phyloP scores from a whole-genome alignment of 2,888 invertebrate species.

The Pseudococcus longispinus region DNA sequence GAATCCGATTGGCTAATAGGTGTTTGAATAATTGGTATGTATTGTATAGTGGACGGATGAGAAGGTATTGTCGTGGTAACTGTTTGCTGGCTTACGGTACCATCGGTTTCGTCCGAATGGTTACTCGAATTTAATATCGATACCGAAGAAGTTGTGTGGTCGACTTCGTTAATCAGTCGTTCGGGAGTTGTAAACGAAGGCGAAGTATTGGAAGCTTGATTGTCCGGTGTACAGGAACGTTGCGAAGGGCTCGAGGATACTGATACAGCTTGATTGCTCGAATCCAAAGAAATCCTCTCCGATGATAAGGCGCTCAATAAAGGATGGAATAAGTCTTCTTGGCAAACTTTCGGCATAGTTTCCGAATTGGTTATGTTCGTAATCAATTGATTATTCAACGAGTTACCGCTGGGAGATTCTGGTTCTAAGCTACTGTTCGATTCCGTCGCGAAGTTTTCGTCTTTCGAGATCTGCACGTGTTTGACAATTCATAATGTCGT shows the following conservation, averaged over 20 bases:
- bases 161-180: not conserved
- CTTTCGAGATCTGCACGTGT: conserved; percentile 48
- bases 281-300: conserved; percentile 7
- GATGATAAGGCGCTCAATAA: conserved; percentile 35
- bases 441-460: conserved; percentile 29
- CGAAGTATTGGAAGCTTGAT: conserved; percentile 27
- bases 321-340: conserved; percentile 51
- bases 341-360: conserved; percentile 39
- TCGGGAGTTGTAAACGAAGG: not conserved
- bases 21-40: conserved; percentile 60
- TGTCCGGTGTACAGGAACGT: conserved; percentile 16
- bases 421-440: conserved; percentile 28
- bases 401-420: not conserved
- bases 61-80: conserved; percentile 60
- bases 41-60: conserved; percentile 61
- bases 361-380: conserved; percentile 26
- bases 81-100: conserved; percentile 57
- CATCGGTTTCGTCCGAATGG: conserved; percentile 12
- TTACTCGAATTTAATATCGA: conserved; percentile 40
- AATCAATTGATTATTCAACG: not conserved
- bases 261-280: not conserved
- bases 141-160: not conserved
- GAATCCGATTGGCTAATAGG: conserved; percentile 56
- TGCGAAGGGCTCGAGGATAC: conserved; percentile 2
- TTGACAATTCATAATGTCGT: not conserved